Percentiles rank a stretch among this genome's conserved stretches.
Evolutionary conservation across 2,888 invertebrate species (phyloP).

Genomic region (Microctonus hyperodae): DNA sequence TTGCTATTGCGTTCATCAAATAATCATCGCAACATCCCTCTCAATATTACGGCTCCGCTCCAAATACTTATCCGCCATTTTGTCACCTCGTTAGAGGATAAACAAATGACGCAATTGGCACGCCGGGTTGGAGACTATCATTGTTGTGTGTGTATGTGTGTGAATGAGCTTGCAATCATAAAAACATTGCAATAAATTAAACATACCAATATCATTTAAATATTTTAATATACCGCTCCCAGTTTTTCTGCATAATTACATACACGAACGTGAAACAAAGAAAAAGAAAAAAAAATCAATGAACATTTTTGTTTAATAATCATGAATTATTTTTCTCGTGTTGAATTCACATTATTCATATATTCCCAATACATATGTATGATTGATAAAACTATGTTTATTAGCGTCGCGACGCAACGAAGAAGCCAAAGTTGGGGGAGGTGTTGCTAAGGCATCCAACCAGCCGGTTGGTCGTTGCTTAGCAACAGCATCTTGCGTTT

Average conservation of each 20-base stretch:
- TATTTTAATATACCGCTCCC: slow-evolving; percentile 26
- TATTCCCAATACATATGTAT: background rate
- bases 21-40: slow-evolving; percentile 6
- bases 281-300: background rate
- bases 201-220: background rate
- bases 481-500: slow-evolving; percentile 53
- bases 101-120: slow-evolving; percentile 52
- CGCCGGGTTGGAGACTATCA: slow-evolving; percentile 48
- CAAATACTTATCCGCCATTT: slow-evolving; percentile 51
- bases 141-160: too few species aligned
- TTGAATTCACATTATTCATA: background rate
- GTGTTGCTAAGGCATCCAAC: slow-evolving; percentile 50
- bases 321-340: background rate
- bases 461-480: slow-evolving; percentile 57
- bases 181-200: background rate
- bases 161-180: slow-evolving; percentile 37
- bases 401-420: slow-evolving; percentile 17
- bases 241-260: slow-evolving; percentile 5
- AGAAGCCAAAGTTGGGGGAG: slow-evolving; percentile 24
- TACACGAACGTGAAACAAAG: background rate
- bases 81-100: slow-evolving; percentile 55
- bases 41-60: slow-evolving; percentile 31
- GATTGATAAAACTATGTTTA: slow-evolving; percentile 21
- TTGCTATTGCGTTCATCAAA: background rate
- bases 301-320: background rate